These are phyloP conservation scores for Pristionchus entomophagus DNA, from an alignment of 2,888 invertebrate genomes.

Conservation along the genomic window DNA sequence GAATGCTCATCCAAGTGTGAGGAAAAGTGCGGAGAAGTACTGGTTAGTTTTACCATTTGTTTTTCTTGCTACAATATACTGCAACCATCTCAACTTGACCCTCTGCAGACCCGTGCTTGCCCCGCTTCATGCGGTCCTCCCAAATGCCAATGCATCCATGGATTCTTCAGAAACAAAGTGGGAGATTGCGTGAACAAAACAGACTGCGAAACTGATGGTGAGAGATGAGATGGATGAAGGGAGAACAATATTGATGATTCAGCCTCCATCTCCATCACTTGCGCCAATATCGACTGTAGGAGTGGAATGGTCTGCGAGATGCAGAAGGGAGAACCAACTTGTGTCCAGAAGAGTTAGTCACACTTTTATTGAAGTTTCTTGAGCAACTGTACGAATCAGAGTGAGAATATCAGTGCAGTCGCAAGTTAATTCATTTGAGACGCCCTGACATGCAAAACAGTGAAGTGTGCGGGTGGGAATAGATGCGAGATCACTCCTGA, in stretches of 20 bases:
- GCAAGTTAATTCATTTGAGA: too few relatives aligned
- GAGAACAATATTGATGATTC: background rate
- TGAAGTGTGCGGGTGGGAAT: slow-evolving; percentile 2
- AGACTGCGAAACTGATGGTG: background rate
- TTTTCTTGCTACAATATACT: too few relatives aligned
- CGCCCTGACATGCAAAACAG: slow-evolving; percentile 8
- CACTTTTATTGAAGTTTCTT: background rate
- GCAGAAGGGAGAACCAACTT: background rate
- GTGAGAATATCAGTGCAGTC: too few relatives aligned
- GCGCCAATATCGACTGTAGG: slow-evolving; percentile 3
- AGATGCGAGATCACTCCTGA: background rate
- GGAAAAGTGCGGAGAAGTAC: too few relatives aligned
- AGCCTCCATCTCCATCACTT: background rate
- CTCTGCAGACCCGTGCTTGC: background rate
- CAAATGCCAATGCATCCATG: too few relatives aligned
- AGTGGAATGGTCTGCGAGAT: slow-evolving; percentile 2
- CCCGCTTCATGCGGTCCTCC: background rate
- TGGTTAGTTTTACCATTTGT: too few relatives aligned
- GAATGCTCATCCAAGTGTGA: too few relatives aligned
- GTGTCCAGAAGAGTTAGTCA: background rate
- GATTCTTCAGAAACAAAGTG: too few relatives aligned
- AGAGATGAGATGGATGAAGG: background rate
- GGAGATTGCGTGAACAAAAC: too few relatives aligned
- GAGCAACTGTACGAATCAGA: background rate
- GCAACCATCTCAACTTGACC: too few relatives aligned